Evolutionary conservation across 2,113 vertebrate species (phyloP).

Genomic region (Alouatta palliata): DNA sequence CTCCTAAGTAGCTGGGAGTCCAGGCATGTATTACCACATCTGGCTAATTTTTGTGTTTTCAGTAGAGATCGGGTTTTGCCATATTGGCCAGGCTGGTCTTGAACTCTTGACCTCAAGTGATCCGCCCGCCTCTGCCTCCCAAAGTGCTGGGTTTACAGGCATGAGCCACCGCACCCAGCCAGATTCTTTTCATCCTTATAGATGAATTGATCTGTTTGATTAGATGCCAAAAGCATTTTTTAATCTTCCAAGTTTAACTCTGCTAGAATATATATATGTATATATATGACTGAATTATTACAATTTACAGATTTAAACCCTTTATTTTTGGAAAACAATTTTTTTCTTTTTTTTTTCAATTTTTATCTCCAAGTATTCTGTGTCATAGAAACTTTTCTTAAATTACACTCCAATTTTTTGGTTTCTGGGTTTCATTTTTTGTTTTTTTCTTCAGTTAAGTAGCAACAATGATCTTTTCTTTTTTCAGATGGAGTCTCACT

Average conservation of each 20-base stretch:
- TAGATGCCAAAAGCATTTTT: conserved; percentile 21
- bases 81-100: too few species aligned
- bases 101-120: too few species aligned
- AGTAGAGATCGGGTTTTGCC: too few species aligned
- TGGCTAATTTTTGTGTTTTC: too few species aligned
- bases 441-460: not conserved
- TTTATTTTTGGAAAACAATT: not conserved
- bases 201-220: conserved; percentile 1
- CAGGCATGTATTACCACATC: too few species aligned
- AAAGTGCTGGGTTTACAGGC: too few species aligned
- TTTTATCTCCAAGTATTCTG: too few species aligned
- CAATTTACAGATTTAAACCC: not conserved
- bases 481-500: too few species aligned
- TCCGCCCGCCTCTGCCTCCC: too few species aligned
- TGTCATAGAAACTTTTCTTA: not conserved
- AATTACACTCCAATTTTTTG: not conserved
- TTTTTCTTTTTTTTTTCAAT: too few species aligned
- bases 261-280: not conserved
- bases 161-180: too few species aligned
- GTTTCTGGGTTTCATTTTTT: not conserved
- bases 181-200: not conserved
- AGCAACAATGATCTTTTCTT: not conserved
- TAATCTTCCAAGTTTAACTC: not conserved
- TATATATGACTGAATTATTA: not conserved
- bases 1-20: too few species aligned